Evolutionary conservation across 2,797 vertebrate genomes (phyloP).

Genomic region (Limosa lapponica): DNA sequence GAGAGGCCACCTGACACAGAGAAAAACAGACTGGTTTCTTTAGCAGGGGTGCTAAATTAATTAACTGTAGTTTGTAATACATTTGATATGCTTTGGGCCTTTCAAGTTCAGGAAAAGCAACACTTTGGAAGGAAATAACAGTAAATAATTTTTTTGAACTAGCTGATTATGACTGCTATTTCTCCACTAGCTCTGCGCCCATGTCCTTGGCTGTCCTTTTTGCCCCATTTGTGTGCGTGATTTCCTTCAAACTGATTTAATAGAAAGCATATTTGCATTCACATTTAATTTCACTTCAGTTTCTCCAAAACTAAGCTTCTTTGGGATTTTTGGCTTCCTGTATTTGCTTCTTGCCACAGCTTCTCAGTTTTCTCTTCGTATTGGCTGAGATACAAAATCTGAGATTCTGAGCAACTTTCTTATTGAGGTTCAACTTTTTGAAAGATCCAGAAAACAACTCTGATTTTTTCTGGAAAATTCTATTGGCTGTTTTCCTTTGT

Average conservation of each 20-base stretch:
- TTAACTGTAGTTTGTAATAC: background rate
- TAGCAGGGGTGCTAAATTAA: background rate
- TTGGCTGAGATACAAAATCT: background rate
- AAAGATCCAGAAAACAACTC: background rate
- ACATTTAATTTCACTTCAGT: background rate
- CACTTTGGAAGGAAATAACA: background rate
- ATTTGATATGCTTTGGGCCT: background rate
- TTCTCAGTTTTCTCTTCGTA: slow-evolving; percentile 1
- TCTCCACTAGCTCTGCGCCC: background rate
- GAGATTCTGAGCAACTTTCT: background rate
- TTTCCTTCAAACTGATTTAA: slow-evolving; percentile 3
- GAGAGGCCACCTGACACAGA: background rate
- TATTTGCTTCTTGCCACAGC: background rate
- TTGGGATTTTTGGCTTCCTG: background rate
- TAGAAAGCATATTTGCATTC: background rate
- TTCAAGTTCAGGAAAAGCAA: background rate
- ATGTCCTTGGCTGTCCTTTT: background rate
- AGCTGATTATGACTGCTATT: background rate
- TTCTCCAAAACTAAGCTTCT: background rate
- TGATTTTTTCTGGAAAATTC: background rate
- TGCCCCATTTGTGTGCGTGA: background rate
- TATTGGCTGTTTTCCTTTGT: background rate
- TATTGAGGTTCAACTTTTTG: background rate
- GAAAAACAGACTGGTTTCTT: background rate
- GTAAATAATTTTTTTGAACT: background rate